phyloP scores from a whole-genome alignment of 2,113 vertebrate genomes.

The Euleptes europaea region DNA sequence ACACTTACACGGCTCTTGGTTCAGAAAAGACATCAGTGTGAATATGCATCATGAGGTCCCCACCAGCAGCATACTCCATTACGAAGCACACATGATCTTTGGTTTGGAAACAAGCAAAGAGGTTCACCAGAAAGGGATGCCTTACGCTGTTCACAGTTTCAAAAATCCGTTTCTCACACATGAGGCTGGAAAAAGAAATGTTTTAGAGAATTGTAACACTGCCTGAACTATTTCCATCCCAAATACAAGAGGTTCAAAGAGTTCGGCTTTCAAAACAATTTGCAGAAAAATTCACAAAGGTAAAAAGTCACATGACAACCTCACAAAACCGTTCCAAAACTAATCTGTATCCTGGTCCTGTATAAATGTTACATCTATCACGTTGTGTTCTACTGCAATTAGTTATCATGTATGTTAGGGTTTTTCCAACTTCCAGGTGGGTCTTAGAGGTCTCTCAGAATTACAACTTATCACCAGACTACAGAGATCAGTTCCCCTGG shows the following conservation, averaged over 20 bases:
- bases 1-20: conserved; percentile 94
- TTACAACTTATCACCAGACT: too few species aligned
- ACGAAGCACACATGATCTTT: conserved; percentile 98
- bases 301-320: not conserved
- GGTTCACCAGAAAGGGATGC: conserved; percentile 98
- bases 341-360: not conserved
- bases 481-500: too few species aligned
- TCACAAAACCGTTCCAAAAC: not conserved
- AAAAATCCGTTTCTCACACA: conserved; percentile 99
- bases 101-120: conserved; percentile 99
- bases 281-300: not conserved
- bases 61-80: conserved; percentile 99
- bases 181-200: conserved; percentile 82
- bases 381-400: too few species aligned
- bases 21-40: conserved; percentile 98
- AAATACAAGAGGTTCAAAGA: not conserved
- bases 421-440: too few species aligned
- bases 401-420: too few species aligned
- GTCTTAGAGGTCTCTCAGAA: too few species aligned
- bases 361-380: too few species aligned
- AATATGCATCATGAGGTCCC: conserved; percentile 99
- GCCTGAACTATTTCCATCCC: not conserved
- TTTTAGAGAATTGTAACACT: not conserved
- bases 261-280: not conserved
- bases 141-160: conserved; percentile 98